Percentiles rank a stretch among this genome's conserved stretches.
Evolutionary conservation across 2,113 vertebrate species (phyloP).

Genomic region (Scolopax mira): DNA sequence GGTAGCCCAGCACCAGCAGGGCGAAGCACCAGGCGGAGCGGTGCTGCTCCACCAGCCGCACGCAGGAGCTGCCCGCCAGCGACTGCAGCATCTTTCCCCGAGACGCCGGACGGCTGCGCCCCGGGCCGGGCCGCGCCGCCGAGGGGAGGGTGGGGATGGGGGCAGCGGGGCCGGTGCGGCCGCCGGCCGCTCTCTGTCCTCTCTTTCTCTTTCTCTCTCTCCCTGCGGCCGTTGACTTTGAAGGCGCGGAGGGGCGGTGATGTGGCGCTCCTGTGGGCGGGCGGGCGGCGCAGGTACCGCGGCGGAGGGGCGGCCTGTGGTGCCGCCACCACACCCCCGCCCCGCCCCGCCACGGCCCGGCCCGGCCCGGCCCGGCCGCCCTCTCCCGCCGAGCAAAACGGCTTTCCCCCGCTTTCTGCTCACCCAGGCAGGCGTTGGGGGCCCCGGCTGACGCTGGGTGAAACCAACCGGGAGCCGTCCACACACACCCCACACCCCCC

Average conservation of each 20-base stretch:
- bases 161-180: neutral
- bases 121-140: neutral
- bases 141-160: neutral
- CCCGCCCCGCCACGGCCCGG: neutral
- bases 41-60: slow-evolving; percentile 88
- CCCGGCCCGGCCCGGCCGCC: neutral
- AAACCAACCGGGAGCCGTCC: no score
- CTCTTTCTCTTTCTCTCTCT: no score
- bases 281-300: slow-evolving; percentile 71
- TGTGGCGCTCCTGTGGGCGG: slow-evolving; percentile 72
- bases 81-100: slow-evolving; percentile 88
- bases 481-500: no score
- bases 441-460: neutral
- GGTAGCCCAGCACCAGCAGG: slow-evolving; percentile 84
- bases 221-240: neutral
- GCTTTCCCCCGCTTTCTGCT: neutral
- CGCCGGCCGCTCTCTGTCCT: neutral
- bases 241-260: slow-evolving; percentile 47
- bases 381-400: fast-evolving
- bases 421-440: neutral
- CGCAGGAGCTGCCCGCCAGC: slow-evolving; percentile 86
- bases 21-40: slow-evolving; percentile 90
- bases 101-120: neutral
- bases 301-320: neutral
- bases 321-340: neutral